These are phyloP conservation scores for Euzophera pinguis DNA, from an alignment of 2,888 invertebrate genomes.

Conservation along the genomic window DNA sequence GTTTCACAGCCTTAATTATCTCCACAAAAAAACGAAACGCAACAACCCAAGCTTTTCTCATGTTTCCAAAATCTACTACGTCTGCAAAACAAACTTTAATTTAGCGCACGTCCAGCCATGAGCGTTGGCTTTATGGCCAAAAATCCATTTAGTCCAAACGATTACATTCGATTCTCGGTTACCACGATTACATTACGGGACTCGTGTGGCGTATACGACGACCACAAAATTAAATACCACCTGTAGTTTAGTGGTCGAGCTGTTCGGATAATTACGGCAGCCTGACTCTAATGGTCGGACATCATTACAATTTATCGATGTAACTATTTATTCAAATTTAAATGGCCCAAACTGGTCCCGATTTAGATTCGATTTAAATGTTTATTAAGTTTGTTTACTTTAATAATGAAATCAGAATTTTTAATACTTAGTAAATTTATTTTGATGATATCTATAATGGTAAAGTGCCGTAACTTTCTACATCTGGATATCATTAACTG, in stretches of 20 bases:
- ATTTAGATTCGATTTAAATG: constrained; percentile 44
- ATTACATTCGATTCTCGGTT: constrained; percentile 10
- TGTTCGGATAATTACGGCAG: constrained; percentile 52
- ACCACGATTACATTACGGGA: constrained; percentile 6
- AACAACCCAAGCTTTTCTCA: no score
- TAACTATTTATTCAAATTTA: constrained; percentile 54
- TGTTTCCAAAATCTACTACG: background rate
- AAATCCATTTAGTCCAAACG: constrained; percentile 19
- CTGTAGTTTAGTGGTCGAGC: constrained; percentile 50
- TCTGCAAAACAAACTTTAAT: constrained; percentile 2
- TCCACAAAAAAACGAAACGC: no score
- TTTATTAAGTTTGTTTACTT: constrained; percentile 48
- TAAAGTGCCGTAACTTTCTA: background rate
- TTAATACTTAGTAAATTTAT: constrained; percentile 5
- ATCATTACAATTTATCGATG: constrained; percentile 53
- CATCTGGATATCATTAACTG: no score
- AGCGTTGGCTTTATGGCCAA: constrained; percentile 18
- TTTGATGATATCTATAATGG: constrained; percentile 16
- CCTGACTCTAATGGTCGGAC: constrained; percentile 54
- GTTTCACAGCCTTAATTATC: no score
- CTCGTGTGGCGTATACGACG: constrained; percentile 29
- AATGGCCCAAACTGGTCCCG: constrained; percentile 33
- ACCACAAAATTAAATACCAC: constrained; percentile 58
- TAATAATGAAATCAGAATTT: constrained; percentile 51
- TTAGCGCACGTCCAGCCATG: constrained; percentile 13